These are phyloP conservation scores for Alfaro cultratus DNA, from an alignment of 2,797 vertebrate species.

Conservation along the genomic window DNA sequence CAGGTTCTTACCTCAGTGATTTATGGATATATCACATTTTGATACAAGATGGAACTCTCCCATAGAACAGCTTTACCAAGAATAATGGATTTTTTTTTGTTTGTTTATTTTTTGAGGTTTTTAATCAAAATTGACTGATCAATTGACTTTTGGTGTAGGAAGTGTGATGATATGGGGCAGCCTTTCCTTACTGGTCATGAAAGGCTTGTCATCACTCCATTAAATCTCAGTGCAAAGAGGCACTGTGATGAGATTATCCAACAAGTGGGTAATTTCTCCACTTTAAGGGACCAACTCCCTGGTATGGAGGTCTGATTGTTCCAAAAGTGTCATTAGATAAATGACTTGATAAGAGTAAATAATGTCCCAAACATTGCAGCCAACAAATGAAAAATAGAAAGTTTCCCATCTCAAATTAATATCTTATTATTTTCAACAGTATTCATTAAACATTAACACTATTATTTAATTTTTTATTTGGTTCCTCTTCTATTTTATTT, in stretches of 20 bases:
- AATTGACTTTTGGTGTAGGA: background rate
- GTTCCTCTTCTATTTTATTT: background rate
- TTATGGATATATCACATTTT: background rate
- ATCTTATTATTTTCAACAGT: background rate
- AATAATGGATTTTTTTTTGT: too few relatives aligned
- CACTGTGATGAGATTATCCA: background rate
- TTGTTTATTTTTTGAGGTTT: too few relatives aligned
- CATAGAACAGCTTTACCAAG: background rate
- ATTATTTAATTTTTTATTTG: background rate
- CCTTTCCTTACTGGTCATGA: background rate
- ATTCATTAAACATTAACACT: background rate
- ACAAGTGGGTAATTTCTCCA: background rate
- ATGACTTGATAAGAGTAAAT: background rate
- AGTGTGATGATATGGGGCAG: background rate
- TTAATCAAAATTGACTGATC: background rate
- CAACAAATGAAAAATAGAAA: background rate
- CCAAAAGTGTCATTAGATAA: background rate
- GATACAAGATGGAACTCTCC: background rate
- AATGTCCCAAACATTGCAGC: background rate
- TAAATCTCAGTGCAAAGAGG: background rate
- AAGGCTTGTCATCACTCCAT: background rate
- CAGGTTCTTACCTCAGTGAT: background rate
- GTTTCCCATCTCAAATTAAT: background rate
- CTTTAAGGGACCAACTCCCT: background rate
- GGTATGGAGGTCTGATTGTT: background rate